Conservation (phyloP, 2,113 vertebrate genomes). For the Hippolais icterina region DNA sequence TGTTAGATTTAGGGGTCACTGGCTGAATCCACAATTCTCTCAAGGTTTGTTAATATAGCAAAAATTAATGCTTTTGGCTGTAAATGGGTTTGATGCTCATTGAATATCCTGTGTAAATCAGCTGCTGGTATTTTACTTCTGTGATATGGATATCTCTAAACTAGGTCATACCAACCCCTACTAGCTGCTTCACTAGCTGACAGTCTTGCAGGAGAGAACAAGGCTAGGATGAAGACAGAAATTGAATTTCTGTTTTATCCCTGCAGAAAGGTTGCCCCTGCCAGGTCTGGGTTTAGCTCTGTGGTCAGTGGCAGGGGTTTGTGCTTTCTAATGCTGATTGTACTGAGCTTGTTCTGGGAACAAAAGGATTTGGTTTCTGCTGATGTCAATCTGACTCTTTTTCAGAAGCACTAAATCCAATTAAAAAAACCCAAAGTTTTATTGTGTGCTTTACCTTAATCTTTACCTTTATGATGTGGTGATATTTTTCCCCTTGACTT, state of each 20-base stretch:
- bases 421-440: neutral
- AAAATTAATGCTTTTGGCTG: neutral
- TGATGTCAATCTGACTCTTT: neutral
- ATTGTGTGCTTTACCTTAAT: neutral
- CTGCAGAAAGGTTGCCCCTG: neutral
- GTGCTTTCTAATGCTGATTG: neutral
- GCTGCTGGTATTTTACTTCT: neutral
- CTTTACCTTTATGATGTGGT: neutral
- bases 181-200: neutral
- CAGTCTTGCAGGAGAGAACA: neutral
- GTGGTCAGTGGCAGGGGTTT: neutral
- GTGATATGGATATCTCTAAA: neutral
- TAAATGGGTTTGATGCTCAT: neutral
- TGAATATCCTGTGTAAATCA: neutral
- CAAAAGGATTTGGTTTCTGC: neutral
- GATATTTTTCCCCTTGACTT: neutral
- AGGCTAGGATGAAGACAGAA: neutral
- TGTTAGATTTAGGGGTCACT: neutral
- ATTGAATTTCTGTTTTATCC: neutral
- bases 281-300: neutral
- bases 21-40: neutral
- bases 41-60: neutral
- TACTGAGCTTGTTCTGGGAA: neutral
- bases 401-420: neutral
- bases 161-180: neutral